Percentiles rank a stretch among this genome's conserved stretches.
phyloP scores from a whole-genome alignment of 2,888 invertebrate species.

The Athalia cordata region DNA sequence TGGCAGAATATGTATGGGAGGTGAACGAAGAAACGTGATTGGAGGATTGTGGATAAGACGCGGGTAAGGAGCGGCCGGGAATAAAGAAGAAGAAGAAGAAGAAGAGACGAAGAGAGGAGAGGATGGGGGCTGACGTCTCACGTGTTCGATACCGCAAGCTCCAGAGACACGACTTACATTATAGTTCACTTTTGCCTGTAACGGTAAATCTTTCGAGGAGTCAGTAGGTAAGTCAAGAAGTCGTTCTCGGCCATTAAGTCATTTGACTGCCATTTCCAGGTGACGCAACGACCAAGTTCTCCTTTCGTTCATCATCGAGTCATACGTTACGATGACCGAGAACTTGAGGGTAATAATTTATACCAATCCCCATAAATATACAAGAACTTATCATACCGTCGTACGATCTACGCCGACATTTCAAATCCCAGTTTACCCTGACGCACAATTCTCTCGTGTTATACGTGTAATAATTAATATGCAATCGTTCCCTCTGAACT shows the following conservation, averaged over 20 bases:
- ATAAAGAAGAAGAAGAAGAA: neutral
- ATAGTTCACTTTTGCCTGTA: slow-evolving; percentile 69
- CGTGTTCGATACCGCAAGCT: slow-evolving; percentile 66
- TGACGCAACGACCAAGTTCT: slow-evolving; percentile 26
- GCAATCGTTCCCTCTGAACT: no score
- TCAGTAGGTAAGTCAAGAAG: slow-evolving; percentile 68
- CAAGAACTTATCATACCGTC: no score
- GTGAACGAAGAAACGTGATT: no score
- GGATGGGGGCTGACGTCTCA: slow-evolving; percentile 21
- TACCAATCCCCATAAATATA: no score
- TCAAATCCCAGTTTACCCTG: no score
- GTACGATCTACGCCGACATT: no score
- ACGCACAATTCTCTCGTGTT: no score
- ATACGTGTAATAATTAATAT: no score
- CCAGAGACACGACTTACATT: slow-evolving; percentile 66
- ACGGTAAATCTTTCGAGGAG: slow-evolving; percentile 67
- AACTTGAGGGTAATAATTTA: no score
- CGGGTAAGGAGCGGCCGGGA: neutral
- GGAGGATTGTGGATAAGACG: no score
- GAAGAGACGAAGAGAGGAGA: neutral
- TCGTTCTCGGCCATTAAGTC: slow-evolving; percentile 45
- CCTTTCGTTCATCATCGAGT: slow-evolving; percentile 25
- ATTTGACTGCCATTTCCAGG: slow-evolving; percentile 25
- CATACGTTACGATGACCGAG: neutral
- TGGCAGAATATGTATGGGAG: no score